Evolutionary conservation across 2,113 vertebrate genomes (phyloP).

Genomic region (Cervus canadensis): DNA sequence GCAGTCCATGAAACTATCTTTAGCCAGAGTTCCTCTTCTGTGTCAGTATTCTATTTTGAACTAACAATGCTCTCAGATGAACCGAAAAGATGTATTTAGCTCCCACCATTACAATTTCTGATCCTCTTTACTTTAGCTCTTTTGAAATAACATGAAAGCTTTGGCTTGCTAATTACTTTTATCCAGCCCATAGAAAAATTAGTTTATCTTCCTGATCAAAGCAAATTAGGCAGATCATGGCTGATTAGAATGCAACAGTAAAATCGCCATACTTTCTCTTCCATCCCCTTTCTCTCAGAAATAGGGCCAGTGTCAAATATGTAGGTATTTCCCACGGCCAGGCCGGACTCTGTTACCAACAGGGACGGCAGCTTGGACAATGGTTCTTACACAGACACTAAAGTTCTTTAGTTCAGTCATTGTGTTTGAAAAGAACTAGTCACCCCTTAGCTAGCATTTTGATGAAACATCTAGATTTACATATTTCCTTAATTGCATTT

Average conservation of each 20-base stretch:
- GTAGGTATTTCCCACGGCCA: constrained; percentile 91
- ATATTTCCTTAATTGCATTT: constrained; percentile 88
- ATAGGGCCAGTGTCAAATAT: constrained; percentile 87
- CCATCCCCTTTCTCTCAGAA: constrained; percentile 84
- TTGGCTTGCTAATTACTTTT: constrained; percentile 85
- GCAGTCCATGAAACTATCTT: constrained; percentile 52
- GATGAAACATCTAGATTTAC: constrained; percentile 90
- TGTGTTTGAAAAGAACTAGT: constrained; percentile 83
- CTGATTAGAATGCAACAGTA: constrained; percentile 88
- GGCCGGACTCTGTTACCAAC: constrained; percentile 84
- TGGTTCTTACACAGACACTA: constrained; percentile 86
- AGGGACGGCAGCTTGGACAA: constrained; percentile 83
- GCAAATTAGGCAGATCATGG: constrained; percentile 87
- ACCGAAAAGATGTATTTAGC: constrained; percentile 76
- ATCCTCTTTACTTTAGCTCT: constrained; percentile 80
- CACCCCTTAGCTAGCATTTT: constrained; percentile 85
- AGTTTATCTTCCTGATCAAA: constrained; percentile 90
- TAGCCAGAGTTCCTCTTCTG: constrained; percentile 58
- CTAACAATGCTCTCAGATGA: constrained; percentile 79
- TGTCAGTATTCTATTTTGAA: constrained; percentile 75
- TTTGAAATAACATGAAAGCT: constrained; percentile 84
- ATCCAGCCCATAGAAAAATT: constrained; percentile 85
- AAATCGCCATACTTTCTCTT: constrained; percentile 86
- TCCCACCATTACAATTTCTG: constrained; percentile 78
- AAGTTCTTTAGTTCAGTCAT: constrained; percentile 89